These are phyloP conservation scores for Chauna torquata DNA, from an alignment of 2,113 vertebrate genomes.

Conservation along the genomic window DNA sequence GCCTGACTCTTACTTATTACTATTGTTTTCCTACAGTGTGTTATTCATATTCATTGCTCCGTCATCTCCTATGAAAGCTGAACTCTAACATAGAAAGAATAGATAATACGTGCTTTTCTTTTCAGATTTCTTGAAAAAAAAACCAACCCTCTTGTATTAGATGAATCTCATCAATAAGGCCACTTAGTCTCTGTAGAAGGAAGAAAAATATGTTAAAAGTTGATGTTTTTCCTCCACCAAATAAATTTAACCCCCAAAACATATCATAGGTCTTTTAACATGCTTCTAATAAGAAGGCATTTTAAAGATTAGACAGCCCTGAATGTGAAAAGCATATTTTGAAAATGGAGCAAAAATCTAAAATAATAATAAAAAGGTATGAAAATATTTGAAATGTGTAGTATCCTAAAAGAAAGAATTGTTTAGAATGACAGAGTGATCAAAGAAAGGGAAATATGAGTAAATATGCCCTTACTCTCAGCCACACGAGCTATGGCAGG, in stretches of 20 bases:
- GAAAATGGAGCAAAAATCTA: neutral
- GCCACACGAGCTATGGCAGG: neutral
- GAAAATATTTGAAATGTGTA: neutral
- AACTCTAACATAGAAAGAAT: neutral
- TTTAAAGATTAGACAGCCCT: neutral
- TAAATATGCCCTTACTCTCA: rapidly evolving
- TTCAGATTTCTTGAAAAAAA: neutral
- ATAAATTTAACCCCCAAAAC: neutral
- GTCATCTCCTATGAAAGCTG: neutral
- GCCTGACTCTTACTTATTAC: neutral
- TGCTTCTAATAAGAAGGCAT: neutral
- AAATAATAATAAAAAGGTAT: neutral
- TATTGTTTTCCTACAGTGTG: neutral
- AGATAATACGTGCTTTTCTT: neutral
- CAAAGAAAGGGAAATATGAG: neutral
- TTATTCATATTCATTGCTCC: neutral
- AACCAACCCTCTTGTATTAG: neutral
- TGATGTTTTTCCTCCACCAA: neutral
- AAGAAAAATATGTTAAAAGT: neutral
- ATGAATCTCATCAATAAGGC: neutral
- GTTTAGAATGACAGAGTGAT: neutral
- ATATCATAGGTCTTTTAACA: neutral
- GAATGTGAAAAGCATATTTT: neutral
- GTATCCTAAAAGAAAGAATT: neutral
- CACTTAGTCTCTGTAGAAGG: neutral